phyloP scores from a whole-genome alignment of 1,140 invertebrate genomes.

The Sycophaga agraensis region DNA sequence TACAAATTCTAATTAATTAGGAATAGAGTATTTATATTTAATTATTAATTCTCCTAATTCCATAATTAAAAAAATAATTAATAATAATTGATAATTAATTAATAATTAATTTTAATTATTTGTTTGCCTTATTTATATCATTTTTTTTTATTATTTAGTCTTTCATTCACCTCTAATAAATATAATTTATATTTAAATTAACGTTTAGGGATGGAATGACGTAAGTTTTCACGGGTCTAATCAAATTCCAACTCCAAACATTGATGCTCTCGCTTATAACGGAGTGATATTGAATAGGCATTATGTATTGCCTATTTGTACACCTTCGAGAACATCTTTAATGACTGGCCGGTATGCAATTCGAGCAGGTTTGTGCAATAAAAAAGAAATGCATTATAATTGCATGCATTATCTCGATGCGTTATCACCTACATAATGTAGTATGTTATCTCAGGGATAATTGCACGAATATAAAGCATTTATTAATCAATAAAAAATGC shows the following conservation, averaged over 20 bases:
- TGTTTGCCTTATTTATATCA: neutral
- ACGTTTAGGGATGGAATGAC: conserved; percentile 69
- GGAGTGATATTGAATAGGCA: conserved; percentile 65
- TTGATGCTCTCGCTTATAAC: conserved; percentile 65
- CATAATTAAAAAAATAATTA: neutral
- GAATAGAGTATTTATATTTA: too few species aligned
- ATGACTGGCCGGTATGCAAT: conserved; percentile 68
- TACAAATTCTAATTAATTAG: neutral
- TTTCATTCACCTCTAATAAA: neutral
- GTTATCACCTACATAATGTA: too few species aligned
- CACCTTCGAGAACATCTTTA: conserved; percentile 65
- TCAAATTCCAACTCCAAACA: conserved; percentile 69
- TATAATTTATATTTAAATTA: neutral
- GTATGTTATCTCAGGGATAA: too few species aligned
- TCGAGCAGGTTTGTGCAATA: conserved; percentile 63
- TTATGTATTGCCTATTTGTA: conserved; percentile 63
- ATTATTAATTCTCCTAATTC: neutral
- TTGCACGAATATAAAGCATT: too few species aligned
- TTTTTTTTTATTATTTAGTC: neutral
- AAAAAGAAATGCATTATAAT: too few species aligned
- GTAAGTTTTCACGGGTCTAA: conserved; percentile 71
- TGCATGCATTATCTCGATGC: too few species aligned
- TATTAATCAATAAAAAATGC: too few species aligned
- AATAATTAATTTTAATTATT: neutral
- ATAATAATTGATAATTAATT: neutral